Evolutionary conservation across 1,140 invertebrate species (phyloP), one percentile per base, ranked within the genome.

Genomic region (Lordiphosa collinella): DNA sequence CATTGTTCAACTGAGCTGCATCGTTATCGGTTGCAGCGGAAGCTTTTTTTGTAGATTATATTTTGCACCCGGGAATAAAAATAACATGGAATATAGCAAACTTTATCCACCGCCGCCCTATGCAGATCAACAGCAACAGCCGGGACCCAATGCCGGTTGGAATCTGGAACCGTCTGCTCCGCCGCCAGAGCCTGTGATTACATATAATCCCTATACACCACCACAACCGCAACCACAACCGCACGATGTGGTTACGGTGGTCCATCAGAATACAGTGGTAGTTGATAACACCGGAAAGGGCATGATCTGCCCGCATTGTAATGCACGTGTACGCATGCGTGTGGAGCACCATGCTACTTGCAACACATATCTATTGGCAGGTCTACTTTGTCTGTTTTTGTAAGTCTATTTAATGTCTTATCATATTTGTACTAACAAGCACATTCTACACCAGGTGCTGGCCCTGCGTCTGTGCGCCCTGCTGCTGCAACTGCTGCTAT

Each of bases 401-500:
- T 80, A 41, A 72, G 76, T 82, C 36, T 12, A 32, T 11, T 0
- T 13, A 12, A n/a, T 3, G 22, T 31, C 22, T 55, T 47, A 60
- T 31, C 9, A 14, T 1, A 4, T 13, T 1, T 22, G 18, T 31
- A 63, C 32, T n/a, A 51, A 12, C 25, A 18, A 14, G 34, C 49
- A 56, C 22, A 35, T 13, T 22, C n/a, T 47, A 10, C 8, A 89
- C 29, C 86, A 82, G 79, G 0, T 80, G 69, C 51, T 93, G 91
- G 89, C 90, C 90, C 2, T 93, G 92, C 61, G 91, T 90, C 6
- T 92, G 91, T 43, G 72, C 92, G n/a, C 93, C 93, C 2, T 94
- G 93, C 58, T 93, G 92, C 54, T 90, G 92, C 60, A 91, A 94
- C 60, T 91, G 89, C 6, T 93, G 92, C 69, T 89, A 92, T 59